A percentile compares a stretch with the other conserved stretches of the same genome.
phyloP scores from a whole-genome alignment of 2,797 vertebrate genomes.

The Takifugu ocellatus region DNA sequence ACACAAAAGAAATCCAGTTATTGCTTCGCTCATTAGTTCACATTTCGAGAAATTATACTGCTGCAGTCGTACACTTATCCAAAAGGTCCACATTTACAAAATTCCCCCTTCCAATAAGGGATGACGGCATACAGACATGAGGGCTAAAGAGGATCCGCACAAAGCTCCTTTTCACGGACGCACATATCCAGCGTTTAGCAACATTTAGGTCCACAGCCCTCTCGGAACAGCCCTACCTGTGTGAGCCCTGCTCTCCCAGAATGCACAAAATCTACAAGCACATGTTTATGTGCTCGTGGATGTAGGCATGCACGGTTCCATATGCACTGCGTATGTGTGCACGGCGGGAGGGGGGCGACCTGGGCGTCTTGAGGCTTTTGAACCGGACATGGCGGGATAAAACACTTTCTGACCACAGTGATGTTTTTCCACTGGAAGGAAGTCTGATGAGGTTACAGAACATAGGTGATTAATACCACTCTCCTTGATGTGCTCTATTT shows the following conservation, averaged over 20 bases:
- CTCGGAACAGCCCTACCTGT: conserved; percentile 57
- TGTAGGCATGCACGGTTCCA: conserved; percentile 27
- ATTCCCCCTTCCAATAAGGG: conserved; percentile 14
- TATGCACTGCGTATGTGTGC: conserved; percentile 8
- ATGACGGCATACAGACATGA: conserved; percentile 33
- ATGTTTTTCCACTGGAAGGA: conserved; percentile 56
- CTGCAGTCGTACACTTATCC: conserved; percentile 4
- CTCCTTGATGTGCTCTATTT: conserved; percentile 65
- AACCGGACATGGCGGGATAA: conserved; percentile 40
- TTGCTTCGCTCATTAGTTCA: conserved; percentile 20
- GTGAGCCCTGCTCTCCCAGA: conserved; percentile 32
- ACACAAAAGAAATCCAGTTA: conserved; percentile 30
- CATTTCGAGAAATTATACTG: conserved; percentile 5
- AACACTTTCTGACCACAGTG: conserved; percentile 46
- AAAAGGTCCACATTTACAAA: conserved; percentile 11
- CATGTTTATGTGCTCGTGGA: conserved; percentile 47
- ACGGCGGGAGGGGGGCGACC: conserved; percentile 3
- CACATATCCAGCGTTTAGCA: conserved; percentile 48
- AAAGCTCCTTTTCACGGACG: conserved; percentile 63
- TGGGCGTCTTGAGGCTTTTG: conserved; percentile 34
- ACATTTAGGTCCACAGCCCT: conserved; percentile 36
- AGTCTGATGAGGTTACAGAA: conserved; percentile 32
- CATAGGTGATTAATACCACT: conserved; percentile 62
- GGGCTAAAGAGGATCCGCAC: conserved; percentile 46
- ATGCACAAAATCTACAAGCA: conserved; percentile 25